Evolutionary conservation across 2,797 vertebrate genomes (phyloP).

Genomic region (Acropternis orthonyx): DNA sequence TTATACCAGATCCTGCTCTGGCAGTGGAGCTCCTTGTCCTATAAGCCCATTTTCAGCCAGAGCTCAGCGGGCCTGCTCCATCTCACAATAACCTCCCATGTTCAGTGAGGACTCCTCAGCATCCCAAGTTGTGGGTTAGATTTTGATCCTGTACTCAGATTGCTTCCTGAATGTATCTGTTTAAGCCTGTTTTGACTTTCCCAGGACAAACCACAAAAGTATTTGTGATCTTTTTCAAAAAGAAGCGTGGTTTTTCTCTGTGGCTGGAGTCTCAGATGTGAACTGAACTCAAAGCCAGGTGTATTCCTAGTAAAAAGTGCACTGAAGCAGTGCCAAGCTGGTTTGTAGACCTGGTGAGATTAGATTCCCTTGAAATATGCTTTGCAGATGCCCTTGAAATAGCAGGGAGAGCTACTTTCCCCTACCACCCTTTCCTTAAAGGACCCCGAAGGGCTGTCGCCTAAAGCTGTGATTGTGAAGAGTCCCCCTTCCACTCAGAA

Average conservation of each 20-base stretch:
- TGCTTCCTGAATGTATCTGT: not conserved
- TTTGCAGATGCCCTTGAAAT: not conserved
- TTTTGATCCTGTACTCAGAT: not conserved
- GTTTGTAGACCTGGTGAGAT: not conserved
- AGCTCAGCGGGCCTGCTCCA: not conserved
- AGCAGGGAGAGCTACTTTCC: not conserved
- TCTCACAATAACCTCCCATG: not conserved
- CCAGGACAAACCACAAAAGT: not conserved
- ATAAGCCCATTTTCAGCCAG: not conserved
- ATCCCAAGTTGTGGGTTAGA: not conserved
- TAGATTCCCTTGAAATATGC: not conserved
- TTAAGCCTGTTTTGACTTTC: not conserved
- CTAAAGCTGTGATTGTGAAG: not conserved
- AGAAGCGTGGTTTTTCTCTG: not conserved
- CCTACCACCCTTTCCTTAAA: not conserved
- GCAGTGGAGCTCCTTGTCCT: accelerated
- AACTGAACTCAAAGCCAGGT: not conserved
- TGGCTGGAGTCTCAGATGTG: not conserved
- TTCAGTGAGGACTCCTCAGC: not conserved
- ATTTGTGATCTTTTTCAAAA: not conserved
- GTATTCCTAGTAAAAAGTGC: not conserved
- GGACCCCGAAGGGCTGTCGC: not conserved
- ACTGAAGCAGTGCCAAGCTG: not conserved
- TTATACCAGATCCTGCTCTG: not conserved
- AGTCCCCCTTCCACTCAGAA: not conserved